Evolutionary conservation across 2,113 vertebrate species (phyloP).

Genomic region (Halichoerus grypus): DNA sequence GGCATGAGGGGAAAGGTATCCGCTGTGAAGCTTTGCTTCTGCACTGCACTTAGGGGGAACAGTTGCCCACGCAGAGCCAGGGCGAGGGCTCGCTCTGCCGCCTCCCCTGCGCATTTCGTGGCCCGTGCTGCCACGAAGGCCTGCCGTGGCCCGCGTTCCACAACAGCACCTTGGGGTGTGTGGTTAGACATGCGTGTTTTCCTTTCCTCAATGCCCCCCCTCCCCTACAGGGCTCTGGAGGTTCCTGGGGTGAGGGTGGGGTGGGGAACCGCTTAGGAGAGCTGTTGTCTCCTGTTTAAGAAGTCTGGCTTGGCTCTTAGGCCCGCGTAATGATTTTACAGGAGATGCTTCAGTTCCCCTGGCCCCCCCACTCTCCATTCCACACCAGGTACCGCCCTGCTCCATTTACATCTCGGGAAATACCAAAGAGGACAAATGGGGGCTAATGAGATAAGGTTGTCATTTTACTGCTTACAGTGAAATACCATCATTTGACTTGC

Average conservation of each 20-base stretch:
- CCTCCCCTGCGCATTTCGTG: not conserved
- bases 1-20: not conserved
- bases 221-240: not conserved
- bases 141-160: not conserved
- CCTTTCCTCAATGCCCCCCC: not conserved
- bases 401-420: not conserved
- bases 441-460: not conserved
- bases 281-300: not conserved
- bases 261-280: not conserved
- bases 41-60: not conserved
- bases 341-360: not conserved
- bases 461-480: not conserved
- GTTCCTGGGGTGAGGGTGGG: not conserved
- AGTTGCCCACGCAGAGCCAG: not conserved
- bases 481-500: not conserved
- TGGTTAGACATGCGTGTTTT: not conserved
- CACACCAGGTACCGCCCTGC: not conserved
- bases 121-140: not conserved
- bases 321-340: not conserved
- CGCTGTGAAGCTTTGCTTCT: not conserved
- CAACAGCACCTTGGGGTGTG: not conserved
- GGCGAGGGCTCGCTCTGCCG: not conserved
- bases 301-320: not conserved
- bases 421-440: not conserved
- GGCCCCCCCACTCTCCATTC: not conserved